Conservation (phyloP, 2,113 vertebrate species). For the crab-eating macaque (Macaca fascicularis) region T2T-MFA8v1.1 NC_088376.1:150262501-150263000, state of each 20-base stretch:
- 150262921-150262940: constrained; percentile 29
- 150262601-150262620: neutral
- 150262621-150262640: neutral
- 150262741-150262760: neutral
- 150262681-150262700: neutral
- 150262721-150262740: neutral
- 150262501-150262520: neutral
- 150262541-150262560: neutral
- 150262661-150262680: neutral
- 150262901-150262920: constrained; percentile 26
- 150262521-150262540: neutral
- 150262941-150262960: constrained; percentile 49
- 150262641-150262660: neutral
- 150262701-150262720: neutral
- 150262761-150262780: neutral
- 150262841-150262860: neutral
- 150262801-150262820: constrained; percentile 51
- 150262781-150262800: constrained; percentile 33
- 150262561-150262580: neutral
- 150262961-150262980: constrained; percentile 42
- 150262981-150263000: neutral
- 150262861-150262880: constrained; percentile 61
- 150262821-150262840: constrained; percentile 49
- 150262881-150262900: constrained; percentile 66
- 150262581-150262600: neutral